A percentile compares a stretch with the other conserved stretches of the same genome.
phyloP scores from a whole-genome alignment of 2,888 invertebrate genomes.

The Helobdella robusta region DNA sequence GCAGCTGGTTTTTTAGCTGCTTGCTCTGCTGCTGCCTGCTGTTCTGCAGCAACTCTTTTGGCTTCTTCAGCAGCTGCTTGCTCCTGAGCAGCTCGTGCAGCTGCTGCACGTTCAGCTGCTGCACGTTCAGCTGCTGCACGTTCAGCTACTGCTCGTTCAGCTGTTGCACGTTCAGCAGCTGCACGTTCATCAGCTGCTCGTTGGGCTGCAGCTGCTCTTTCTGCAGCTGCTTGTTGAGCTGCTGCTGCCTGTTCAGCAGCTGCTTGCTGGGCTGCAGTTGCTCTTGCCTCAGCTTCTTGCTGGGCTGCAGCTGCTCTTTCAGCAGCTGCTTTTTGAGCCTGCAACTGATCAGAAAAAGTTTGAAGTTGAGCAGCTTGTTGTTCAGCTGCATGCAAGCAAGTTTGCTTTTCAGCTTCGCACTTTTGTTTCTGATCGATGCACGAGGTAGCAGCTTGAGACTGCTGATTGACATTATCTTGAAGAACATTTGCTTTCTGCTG shows the following conservation, averaged over 20 bases:
- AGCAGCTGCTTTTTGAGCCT: not conserved
- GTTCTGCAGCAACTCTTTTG: no score
- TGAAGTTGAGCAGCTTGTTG: no score
- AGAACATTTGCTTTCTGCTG: not conserved
- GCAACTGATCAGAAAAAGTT: no score
- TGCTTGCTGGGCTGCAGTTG: conserved; percentile 23
- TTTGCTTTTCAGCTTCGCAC: conserved; percentile 5
- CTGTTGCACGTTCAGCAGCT: not conserved
- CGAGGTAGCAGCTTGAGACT: not conserved
- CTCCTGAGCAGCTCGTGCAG: no score
- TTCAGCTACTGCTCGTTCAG: conserved; percentile 17
- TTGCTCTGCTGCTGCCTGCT: no score
- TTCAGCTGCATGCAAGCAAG: conserved; percentile 6
- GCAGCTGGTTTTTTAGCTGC: no score
- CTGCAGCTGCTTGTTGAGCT: not conserved
- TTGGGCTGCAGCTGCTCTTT: not conserved
- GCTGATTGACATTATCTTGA: not conserved
- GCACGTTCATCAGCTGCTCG: no score
- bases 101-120: conserved; percentile 16
- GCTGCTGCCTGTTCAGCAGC: conserved; percentile 4
- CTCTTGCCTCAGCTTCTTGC: conserved; percentile 2
- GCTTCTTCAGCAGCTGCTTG: no score
- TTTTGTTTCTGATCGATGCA: not conserved
- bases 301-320: not conserved
- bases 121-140: conserved; percentile 20